A percentile compares a stretch with the other conserved stretches of the same genome.
These are phyloP conservation scores for Muschampia plurimacula DNA, from an alignment of 2,888 invertebrate genomes.

Conservation along the genomic window DNA sequence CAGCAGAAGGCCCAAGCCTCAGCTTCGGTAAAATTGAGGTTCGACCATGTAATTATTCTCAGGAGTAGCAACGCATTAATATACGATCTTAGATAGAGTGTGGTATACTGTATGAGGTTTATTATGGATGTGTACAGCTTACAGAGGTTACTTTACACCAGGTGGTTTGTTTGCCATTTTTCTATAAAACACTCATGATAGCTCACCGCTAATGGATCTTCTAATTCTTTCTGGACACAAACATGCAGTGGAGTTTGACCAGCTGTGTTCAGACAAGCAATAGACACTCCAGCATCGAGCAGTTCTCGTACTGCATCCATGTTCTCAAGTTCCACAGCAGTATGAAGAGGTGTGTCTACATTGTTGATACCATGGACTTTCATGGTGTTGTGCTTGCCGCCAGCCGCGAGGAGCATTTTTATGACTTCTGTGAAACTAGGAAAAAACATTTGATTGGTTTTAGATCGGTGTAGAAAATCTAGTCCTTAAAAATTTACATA, in stretches of 20 bases:
- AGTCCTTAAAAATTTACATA: too few relatives aligned
- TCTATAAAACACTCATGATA: neutral
- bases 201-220: slow-evolving; percentile 72
- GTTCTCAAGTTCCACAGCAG: slow-evolving; percentile 76
- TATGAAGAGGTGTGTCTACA: slow-evolving; percentile 79
- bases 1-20: too few relatives aligned
- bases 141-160: too few relatives aligned
- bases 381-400: slow-evolving; percentile 61
- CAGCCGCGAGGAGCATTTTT: slow-evolving; percentile 61
- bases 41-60: too few relatives aligned
- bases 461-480: neutral
- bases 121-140: too few relatives aligned
- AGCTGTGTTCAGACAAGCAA: slow-evolving; percentile 68
- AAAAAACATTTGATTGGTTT: neutral
- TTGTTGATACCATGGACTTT: slow-evolving; percentile 52
- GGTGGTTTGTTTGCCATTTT: too few relatives aligned
- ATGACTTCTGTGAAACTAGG: slow-evolving; percentile 64
- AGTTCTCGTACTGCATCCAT: slow-evolving; percentile 72
- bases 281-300: slow-evolving; percentile 70
- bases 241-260: slow-evolving; percentile 83
- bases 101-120: too few relatives aligned
- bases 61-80: too few relatives aligned
- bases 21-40: too few relatives aligned
- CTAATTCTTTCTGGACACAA: slow-evolving; percentile 73
- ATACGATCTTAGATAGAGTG: too few relatives aligned